These are phyloP conservation scores for Bombus breviceps DNA, from an alignment of 1,140 invertebrate genomes.

Conservation along the genomic window DNA sequence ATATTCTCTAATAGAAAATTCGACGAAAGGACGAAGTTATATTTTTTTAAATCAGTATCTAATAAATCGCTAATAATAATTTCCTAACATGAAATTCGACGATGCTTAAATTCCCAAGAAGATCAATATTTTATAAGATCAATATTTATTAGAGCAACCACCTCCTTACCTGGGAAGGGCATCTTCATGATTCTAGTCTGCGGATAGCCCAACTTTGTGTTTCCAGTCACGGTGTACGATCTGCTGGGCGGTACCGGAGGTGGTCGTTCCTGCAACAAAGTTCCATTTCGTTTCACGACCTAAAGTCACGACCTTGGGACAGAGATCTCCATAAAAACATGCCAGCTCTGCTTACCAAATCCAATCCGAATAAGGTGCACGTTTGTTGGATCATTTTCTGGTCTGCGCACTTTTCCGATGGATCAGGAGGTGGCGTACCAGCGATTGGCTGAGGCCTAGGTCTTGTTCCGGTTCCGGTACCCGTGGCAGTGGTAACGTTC, in stretches of 20 bases:
- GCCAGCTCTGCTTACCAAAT: constrained; percentile 86
- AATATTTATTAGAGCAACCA: neutral
- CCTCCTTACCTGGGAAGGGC: constrained; percentile 89
- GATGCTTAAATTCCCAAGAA: neutral
- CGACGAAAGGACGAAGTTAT: neutral
- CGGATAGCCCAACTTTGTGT: constrained; percentile 96
- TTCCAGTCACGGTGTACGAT: constrained; percentile 94
- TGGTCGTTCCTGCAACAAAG: constrained; percentile 88
- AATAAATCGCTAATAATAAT: neutral
- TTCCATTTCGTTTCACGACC: constrained; percentile 1
- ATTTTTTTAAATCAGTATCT: neutral
- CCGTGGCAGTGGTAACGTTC: constrained; percentile 70
- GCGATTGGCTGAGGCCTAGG: constrained; percentile 94
- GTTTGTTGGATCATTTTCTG: constrained; percentile 94
- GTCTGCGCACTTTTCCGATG: constrained; percentile 90
- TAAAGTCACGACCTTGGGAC: neutral
- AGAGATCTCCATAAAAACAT: neutral
- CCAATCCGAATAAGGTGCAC: constrained; percentile 93
- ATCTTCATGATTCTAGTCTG: constrained; percentile 95
- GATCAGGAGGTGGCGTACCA: constrained; percentile 90
- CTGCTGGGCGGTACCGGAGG: constrained; percentile 94
- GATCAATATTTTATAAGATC: constrained; percentile 6
- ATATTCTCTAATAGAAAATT: neutral
- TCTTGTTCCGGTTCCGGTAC: constrained; percentile 82
- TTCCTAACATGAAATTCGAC: neutral